A percentile compares a stretch with the other conserved stretches of the same genome.
Conservation (phyloP, 1,140 invertebrate genomes). For the Sesamia nonagrioides region DNA sequence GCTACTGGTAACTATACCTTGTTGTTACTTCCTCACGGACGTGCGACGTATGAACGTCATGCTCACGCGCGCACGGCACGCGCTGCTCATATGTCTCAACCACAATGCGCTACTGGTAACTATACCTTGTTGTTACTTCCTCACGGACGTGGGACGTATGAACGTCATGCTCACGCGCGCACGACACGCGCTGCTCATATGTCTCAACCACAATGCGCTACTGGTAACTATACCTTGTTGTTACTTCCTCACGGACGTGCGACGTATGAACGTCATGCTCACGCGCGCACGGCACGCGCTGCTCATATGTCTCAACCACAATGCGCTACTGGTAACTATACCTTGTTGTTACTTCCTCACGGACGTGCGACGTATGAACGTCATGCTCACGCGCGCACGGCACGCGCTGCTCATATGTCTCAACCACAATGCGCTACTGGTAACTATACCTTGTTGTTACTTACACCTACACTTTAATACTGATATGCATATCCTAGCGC, state of each 20-base stretch:
- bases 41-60: slow-evolving; percentile 93
- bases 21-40: slow-evolving; percentile 90
- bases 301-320: slow-evolving; percentile 91
- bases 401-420: slow-evolving; percentile 91
- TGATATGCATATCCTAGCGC: too few species aligned
- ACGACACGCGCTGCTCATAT: slow-evolving; percentile 89
- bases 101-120: slow-evolving; percentile 88
- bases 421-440: slow-evolving; percentile 89
- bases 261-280: slow-evolving; percentile 94
- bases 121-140: slow-evolving; percentile 84
- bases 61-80: slow-evolving; percentile 92
- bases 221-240: slow-evolving; percentile 73
- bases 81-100: slow-evolving; percentile 91
- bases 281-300: slow-evolving; percentile 92
- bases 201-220: slow-evolving; percentile 90
- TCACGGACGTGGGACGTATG: slow-evolving; percentile 91
- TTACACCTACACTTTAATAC: slow-evolving; percentile 80
- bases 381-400: slow-evolving; percentile 93
- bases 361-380: slow-evolving; percentile 92
- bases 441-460: too few species aligned
- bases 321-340: slow-evolving; percentile 87
- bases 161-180: slow-evolving; percentile 95
- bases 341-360: too few species aligned
- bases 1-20: slow-evolving; percentile 81
- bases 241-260: slow-evolving; percentile 90